Evolutionary conservation across 2,797 vertebrate genomes (phyloP).

Genomic region (Sardinella longiceps): DNA sequence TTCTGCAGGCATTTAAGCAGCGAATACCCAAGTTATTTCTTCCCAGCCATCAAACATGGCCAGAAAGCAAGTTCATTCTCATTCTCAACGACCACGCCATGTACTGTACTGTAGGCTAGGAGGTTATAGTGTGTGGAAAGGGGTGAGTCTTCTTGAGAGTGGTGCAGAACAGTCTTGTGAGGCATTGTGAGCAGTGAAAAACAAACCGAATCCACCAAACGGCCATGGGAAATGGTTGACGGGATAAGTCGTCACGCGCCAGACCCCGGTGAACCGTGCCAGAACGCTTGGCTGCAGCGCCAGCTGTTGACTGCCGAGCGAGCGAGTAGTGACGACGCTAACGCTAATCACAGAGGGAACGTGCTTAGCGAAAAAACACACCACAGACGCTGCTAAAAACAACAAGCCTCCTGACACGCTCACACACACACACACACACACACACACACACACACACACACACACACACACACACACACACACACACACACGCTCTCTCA

Average conservation of each 20-base stretch:
- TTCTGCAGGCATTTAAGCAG: background rate
- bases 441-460: background rate
- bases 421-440: background rate
- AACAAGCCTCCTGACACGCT: constrained; percentile 33
- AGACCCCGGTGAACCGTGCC: constrained; percentile 30
- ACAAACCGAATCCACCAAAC: constrained; percentile 39
- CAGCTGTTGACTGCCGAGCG: constrained; percentile 27
- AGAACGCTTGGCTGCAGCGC: constrained; percentile 48
- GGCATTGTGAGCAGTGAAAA: background rate
- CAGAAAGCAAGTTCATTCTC: background rate
- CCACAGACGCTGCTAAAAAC: constrained; percentile 43
- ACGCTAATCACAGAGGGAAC: constrained; percentile 52
- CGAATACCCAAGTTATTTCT: background rate
- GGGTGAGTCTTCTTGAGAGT: too few species aligned
- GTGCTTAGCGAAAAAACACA: background rate
- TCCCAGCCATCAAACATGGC: background rate
- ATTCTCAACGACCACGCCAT: background rate
- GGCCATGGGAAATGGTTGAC: background rate
- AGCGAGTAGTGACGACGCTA: constrained; percentile 25
- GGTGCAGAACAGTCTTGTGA: constrained; percentile 29
- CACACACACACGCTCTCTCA: background rate
- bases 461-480: background rate
- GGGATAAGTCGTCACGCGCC: background rate
- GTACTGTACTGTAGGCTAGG: background rate
- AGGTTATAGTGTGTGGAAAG: background rate